Evolutionary conservation across 1,140 invertebrate species (phyloP).

Genomic region (Nephotettix cincticeps): DNA sequence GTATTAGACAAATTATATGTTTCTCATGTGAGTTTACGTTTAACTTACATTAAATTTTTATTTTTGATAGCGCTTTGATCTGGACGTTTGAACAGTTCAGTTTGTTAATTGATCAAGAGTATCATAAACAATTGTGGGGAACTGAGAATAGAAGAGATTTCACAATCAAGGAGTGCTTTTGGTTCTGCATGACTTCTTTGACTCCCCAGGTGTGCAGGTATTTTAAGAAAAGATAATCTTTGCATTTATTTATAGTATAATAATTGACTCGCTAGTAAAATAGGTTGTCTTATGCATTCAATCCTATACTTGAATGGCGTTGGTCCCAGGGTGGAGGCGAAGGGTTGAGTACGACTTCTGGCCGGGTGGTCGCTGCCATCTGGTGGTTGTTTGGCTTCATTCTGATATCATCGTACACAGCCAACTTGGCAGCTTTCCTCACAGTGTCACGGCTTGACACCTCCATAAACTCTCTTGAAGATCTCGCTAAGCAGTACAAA

Average conservation of each 20-base stretch:
- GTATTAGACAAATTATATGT: not conserved
- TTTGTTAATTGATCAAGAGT: not conserved
- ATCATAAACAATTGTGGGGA: not conserved
- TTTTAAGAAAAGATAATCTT: not conserved
- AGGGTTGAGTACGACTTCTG: slow-evolving; percentile 45
- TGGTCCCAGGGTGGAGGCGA: not conserved
- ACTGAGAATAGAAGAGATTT: slow-evolving; percentile 68
- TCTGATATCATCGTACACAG: slow-evolving; percentile 95
- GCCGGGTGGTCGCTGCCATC: slow-evolving; percentile 54
- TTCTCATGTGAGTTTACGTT: not conserved
- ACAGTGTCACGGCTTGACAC: slow-evolving; percentile 83
- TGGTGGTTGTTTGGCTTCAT: slow-evolving; percentile 97
- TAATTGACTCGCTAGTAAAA: not conserved
- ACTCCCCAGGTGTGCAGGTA: slow-evolving; percentile 71
- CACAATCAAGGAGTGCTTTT: slow-evolving; percentile 93
- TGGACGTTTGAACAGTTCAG: not conserved
- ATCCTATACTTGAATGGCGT: not conserved
- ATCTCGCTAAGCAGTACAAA: slow-evolving; percentile 72
- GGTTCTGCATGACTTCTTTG: slow-evolving; percentile 98
- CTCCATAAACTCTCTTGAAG: slow-evolving; percentile 79
- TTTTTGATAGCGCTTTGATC: not conserved
- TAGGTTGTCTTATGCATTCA: not conserved
- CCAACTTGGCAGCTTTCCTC: slow-evolving; percentile 94
- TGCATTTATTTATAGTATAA: not conserved
- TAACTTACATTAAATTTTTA: not conserved